Percentiles rank a stretch among this genome's conserved stretches.
Conservation (phyloP, 2,797 vertebrate genomes). For the Tympanoctomys barrerae region DNA sequence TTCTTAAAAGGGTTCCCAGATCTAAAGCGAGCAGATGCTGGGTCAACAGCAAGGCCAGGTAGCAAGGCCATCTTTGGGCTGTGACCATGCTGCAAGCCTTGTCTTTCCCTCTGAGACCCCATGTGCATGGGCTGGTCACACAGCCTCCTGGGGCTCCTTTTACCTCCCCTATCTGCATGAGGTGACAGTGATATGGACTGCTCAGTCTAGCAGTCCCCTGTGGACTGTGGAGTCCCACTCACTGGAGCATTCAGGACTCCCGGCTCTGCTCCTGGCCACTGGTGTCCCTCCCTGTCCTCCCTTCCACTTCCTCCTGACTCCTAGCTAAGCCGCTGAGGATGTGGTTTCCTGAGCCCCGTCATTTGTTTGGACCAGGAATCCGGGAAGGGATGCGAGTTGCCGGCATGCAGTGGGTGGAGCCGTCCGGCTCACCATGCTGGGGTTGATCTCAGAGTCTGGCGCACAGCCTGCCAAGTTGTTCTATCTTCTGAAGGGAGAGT, state of each 20-base stretch:
- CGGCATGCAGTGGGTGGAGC: background rate
- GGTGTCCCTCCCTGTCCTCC: background rate
- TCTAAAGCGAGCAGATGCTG: background rate
- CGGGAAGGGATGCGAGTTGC: background rate
- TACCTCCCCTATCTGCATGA: background rate
- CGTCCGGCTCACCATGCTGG: background rate
- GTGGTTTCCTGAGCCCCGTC: background rate
- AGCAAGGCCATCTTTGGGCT: background rate
- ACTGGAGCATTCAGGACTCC: background rate
- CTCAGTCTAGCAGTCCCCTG: too few relatives aligned
- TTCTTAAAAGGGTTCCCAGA: background rate
- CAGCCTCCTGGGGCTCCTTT: background rate
- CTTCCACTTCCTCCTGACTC: background rate
- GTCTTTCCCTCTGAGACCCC: background rate
- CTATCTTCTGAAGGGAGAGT: background rate
- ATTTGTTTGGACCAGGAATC: background rate
- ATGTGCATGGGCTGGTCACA: background rate
- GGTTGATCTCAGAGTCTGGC: background rate
- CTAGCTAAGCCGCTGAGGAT: background rate
- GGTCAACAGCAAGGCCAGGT: background rate
- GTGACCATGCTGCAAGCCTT: accelerated
- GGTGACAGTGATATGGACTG: background rate
- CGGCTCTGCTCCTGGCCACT: background rate
- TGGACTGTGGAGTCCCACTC: background rate
- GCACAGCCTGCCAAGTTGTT: accelerated